phyloP scores from a whole-genome alignment of 23 tunicate species.

The Phallusia fumigata region DNA sequence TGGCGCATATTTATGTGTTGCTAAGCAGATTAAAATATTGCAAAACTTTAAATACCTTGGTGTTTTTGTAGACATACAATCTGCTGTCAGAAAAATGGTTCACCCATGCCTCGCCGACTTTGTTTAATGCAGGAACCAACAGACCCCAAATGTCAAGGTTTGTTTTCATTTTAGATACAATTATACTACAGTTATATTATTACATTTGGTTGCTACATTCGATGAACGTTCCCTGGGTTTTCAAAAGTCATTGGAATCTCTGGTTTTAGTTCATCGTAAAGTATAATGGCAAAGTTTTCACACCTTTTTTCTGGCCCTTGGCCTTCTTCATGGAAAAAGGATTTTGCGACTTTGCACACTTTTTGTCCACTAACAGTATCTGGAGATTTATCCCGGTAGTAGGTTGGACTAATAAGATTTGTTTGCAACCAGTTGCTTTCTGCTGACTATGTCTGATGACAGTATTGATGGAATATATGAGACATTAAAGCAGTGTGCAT shows the following conservation, averaged over 20 bases:
- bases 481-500: constrained; percentile 95
- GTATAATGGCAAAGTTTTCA: constrained; percentile 13
- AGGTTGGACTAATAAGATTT: background rate
- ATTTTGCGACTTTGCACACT: constrained; percentile 26
- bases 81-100: constrained; percentile 90
- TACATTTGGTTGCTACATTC: background rate
- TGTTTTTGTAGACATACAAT: constrained; percentile 79
- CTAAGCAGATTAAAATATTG: background rate
- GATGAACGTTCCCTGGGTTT: constrained; percentile 38
- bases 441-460: constrained; percentile 92
- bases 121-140: constrained; percentile 97
- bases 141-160: constrained; percentile 96
- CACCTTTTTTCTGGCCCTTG: constrained; percentile 14
- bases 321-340: background rate
- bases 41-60: background rate
- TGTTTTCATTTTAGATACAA: background rate
- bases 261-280: constrained; percentile 32
- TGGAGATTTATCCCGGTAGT: background rate
- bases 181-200: background rate
- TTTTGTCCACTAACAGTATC: background rate
- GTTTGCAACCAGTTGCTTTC: constrained; percentile 63
- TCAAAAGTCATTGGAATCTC: constrained; percentile 13
- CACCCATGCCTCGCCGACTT: constrained; percentile 98
- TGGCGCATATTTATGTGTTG: too few species aligned
- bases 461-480: constrained; percentile 98